phyloP scores from a whole-genome alignment of 1,140 invertebrate species.

The Papilio glaucus region DNA sequence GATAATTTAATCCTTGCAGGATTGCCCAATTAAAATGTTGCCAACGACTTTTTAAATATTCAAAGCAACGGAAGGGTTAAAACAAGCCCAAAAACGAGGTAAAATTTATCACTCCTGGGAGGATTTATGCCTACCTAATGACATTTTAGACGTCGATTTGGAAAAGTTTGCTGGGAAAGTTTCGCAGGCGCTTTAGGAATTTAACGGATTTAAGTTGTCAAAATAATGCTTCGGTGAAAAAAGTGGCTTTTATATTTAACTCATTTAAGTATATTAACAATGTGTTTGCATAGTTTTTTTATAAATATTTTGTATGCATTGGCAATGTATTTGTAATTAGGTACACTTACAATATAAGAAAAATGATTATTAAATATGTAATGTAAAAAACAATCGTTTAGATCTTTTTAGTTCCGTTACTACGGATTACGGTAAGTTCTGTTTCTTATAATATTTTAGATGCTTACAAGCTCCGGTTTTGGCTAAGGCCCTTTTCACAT shows the following conservation, averaged over 20 bases:
- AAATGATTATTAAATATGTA: no score
- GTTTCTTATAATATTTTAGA: no score
- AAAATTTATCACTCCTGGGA: slow-evolving; percentile 72
- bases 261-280: no score
- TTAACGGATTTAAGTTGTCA: slow-evolving; percentile 49
- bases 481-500: no score
- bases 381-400: no score
- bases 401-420: no score
- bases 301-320: no score
- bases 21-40: slow-evolving; percentile 82
- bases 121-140: slow-evolving; percentile 74
- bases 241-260: not conserved
- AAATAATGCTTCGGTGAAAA: not conserved
- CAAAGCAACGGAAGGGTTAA: slow-evolving; percentile 71
- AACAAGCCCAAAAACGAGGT: slow-evolving; percentile 70
- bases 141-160: slow-evolving; percentile 79
- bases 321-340: no score
- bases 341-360: no score
- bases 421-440: no score
- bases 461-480: no score
- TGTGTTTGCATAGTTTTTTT: no score
- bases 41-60: slow-evolving; percentile 83
- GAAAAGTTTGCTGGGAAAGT: slow-evolving; percentile 69
- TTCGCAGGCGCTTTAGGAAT: slow-evolving; percentile 48
- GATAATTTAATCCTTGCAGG: slow-evolving; percentile 81